Evolutionary conservation across 2,113 vertebrate species (phyloP).

Genomic region (Cyanoliseus patagonus): DNA sequence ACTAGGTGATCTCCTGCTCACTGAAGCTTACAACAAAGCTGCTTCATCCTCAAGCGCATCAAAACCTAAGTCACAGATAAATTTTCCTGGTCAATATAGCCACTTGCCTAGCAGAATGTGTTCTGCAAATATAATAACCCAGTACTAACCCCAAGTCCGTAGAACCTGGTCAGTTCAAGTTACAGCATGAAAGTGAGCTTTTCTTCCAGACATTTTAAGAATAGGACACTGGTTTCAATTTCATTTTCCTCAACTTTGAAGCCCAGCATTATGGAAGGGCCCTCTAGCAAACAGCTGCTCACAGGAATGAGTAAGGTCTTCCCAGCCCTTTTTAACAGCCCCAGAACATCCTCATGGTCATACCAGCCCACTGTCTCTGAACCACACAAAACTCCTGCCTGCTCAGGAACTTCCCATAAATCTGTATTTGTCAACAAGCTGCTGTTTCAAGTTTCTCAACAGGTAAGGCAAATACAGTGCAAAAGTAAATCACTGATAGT

Average conservation of each 20-base stretch:
- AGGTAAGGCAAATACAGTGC: background rate
- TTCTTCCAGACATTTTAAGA: background rate
- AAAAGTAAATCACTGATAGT: background rate
- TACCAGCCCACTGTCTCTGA: background rate
- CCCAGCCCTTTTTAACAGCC: background rate
- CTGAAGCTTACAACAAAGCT: background rate
- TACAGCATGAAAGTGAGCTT: background rate
- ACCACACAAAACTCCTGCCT: background rate
- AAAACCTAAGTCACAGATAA: background rate
- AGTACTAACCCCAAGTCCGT: background rate
- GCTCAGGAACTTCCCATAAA: background rate
- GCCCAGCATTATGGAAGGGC: background rate
- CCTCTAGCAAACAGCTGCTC: background rate
- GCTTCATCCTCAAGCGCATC: background rate
- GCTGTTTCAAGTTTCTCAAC: background rate
- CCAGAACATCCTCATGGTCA: background rate
- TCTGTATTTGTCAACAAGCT: background rate
- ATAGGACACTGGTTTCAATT: background rate
- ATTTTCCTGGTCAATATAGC: background rate
- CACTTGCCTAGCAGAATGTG: background rate
- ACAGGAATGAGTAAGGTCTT: background rate
- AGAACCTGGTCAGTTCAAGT: background rate
- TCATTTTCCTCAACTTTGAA: background rate
- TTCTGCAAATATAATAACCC: background rate
- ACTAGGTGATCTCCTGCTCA: background rate